A percentile compares a stretch with the other conserved stretches of the same genome.
Evolutionary conservation across 2,888 invertebrate species (phyloP).

Genomic region (Dorcus parallelipipedus): DNA sequence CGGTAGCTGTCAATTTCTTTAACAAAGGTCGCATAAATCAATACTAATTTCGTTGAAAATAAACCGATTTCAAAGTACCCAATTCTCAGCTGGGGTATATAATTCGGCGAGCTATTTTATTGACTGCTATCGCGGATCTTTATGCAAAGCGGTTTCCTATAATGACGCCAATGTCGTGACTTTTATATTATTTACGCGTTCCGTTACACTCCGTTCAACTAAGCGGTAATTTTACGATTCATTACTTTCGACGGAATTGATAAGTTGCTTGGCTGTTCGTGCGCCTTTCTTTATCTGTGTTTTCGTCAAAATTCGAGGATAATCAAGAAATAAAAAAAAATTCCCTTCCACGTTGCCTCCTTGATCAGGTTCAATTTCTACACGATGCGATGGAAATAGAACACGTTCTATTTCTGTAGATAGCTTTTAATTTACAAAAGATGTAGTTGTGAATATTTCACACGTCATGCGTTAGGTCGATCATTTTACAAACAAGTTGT

Average conservation of each 20-base stretch:
- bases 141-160: slow-evolving; percentile 51
- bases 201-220: slow-evolving; percentile 37
- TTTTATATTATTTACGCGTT: slow-evolving; percentile 49
- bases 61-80: slow-evolving; percentile 39
- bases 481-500: too few species aligned
- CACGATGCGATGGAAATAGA: too few species aligned
- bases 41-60: slow-evolving; percentile 42
- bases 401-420: too few species aligned
- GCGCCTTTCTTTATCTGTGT: slow-evolving; percentile 17
- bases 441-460: too few species aligned
- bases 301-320: too few species aligned
- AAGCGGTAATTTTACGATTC: slow-evolving; percentile 50
- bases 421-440: too few species aligned
- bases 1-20: slow-evolving; percentile 27
- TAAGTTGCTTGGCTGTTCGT: slow-evolving; percentile 38
- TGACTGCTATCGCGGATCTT: slow-evolving; percentile 45
- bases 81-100: slow-evolving; percentile 37
- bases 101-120: slow-evolving; percentile 36
- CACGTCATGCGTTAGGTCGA: too few species aligned
- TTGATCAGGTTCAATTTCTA: too few species aligned
- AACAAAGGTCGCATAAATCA: slow-evolving; percentile 39
- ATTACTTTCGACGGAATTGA: slow-evolving; percentile 48
- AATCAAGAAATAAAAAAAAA: too few species aligned
- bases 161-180: slow-evolving; percentile 45
- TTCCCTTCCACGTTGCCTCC: too few species aligned